Evolutionary conservation across 2,113 vertebrate genomes (phyloP), one percentile per base, ranked within the genome.

Genomic region (Muntiacus reevesi): DNA sequence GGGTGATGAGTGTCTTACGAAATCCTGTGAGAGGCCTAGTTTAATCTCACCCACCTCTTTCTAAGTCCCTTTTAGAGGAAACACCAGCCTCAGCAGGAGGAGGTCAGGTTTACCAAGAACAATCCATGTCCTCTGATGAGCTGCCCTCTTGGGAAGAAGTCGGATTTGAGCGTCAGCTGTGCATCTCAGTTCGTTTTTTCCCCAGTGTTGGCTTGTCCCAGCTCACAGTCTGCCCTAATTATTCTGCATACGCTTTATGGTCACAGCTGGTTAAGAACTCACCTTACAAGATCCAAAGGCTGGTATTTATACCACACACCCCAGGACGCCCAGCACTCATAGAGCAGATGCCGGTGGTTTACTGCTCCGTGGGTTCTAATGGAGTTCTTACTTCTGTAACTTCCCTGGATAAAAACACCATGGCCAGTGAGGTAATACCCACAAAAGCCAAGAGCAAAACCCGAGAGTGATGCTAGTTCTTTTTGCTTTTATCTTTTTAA

Each of bases 291-390:
- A 97, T 99, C 99, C 98, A 99, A 98, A 0, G 99, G 99, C 71
- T 99, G 99, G 98, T 99, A 99, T 97, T 99, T 99, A 98, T 99
- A 99, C 99, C 99, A 99, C 62, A 99, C 99, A 6, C 99, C 98
- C 99, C 99, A 99, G 98, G 99, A 99, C 60, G 99, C 99, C 99
- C 99, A 99, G 96, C 99, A 99, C 92, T 99, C 99, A 3, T 99
- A 99, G 33, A 99, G 99, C 28, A 99, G 98, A 96, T 99, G 99
- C 81, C 99, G 99, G 95, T 99, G 99, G 99, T 99, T 99, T 96
- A 99, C 99, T 14, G 99, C 99, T 93, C 99, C 99, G 0, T 99
- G 99, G 8, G 99, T 99, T 98, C 98, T 98, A 98, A 99, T 99
- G 11, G 99, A 99, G 98, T 99, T 99, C 98, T 99, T 99, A 98